Conservation (phyloP, 1,140 invertebrate genomes). For the Drosophila chauvacae region DNA sequence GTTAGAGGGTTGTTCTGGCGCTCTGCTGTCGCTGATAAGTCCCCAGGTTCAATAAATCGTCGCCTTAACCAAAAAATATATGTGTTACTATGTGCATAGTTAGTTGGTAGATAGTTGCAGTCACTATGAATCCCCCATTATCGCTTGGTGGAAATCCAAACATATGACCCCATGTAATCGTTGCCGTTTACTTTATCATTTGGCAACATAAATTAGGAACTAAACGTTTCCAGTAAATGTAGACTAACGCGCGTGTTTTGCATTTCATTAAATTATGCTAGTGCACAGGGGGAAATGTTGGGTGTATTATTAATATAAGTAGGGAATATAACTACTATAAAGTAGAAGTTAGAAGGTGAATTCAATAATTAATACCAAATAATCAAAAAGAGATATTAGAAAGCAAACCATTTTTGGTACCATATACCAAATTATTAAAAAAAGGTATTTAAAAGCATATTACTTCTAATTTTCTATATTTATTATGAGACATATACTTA, state of each 20-base stretch:
- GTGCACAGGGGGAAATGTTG: constrained; percentile 34
- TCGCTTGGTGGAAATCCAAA: constrained; percentile 32
- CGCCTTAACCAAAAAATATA: constrained; percentile 44
- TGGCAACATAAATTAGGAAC: constrained; percentile 54
- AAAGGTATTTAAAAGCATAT: neutral
- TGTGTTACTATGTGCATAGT: constrained; percentile 7
- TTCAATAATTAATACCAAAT: neutral
- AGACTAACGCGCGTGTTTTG: constrained; percentile 53
- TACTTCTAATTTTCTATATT: neutral
- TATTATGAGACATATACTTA: neutral
- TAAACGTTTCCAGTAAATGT: constrained; percentile 21
- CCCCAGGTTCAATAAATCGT: constrained; percentile 72
- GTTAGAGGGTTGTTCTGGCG: constrained; percentile 58
- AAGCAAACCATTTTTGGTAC: too few relatives aligned
- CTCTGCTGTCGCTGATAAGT: constrained; percentile 48
- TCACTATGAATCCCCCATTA: constrained; percentile 27
- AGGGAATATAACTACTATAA: neutral
- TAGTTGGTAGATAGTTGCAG: constrained; percentile 43
- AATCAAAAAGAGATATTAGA: neutral
- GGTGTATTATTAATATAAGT: neutral
- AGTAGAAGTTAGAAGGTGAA: neutral
- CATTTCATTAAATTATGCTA: constrained; percentile 59
- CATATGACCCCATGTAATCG: constrained; percentile 53
- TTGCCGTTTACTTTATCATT: constrained; percentile 64
- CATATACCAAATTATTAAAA: too few relatives aligned